Percentiles rank a stretch among this genome's conserved stretches.
Evolutionary conservation across 2,888 invertebrate genomes (phyloP).

Genomic region (Dysmachus trigonus): DNA sequence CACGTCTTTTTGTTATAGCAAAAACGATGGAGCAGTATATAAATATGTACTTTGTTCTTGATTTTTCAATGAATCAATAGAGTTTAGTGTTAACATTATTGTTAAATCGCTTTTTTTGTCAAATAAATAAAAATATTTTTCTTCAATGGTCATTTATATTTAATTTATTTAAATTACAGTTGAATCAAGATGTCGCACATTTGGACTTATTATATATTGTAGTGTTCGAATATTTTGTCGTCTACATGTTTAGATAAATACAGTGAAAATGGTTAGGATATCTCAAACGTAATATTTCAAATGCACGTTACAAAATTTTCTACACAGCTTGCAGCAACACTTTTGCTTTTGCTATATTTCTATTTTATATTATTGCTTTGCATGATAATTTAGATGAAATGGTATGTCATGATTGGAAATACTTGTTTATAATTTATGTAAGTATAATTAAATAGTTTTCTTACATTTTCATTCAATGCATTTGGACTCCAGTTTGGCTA

Average conservation of each 20-base stretch:
- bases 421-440: background rate
- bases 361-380: background rate
- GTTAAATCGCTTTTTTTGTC: background rate
- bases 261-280: background rate
- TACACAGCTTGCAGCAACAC: constrained; percentile 1
- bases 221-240: constrained; percentile 33
- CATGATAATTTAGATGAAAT: background rate
- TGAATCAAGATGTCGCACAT: background rate
- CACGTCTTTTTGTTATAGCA: background rate
- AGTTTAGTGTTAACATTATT: background rate
- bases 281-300: background rate
- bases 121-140: background rate
- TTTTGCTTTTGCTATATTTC: background rate
- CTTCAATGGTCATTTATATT: background rate
- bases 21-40: background rate
- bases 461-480: background rate
- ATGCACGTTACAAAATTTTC: background rate
- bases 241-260: constrained; percentile 20
- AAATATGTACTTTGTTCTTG: background rate
- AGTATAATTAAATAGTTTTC: background rate
- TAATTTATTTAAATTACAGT: background rate
- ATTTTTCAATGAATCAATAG: background rate
- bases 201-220: background rate
- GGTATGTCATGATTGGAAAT: background rate
- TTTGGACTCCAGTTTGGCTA: background rate